Evolutionary conservation across 2,888 invertebrate species (phyloP).

Genomic region (Lasioglossum pauxillum): DNA sequence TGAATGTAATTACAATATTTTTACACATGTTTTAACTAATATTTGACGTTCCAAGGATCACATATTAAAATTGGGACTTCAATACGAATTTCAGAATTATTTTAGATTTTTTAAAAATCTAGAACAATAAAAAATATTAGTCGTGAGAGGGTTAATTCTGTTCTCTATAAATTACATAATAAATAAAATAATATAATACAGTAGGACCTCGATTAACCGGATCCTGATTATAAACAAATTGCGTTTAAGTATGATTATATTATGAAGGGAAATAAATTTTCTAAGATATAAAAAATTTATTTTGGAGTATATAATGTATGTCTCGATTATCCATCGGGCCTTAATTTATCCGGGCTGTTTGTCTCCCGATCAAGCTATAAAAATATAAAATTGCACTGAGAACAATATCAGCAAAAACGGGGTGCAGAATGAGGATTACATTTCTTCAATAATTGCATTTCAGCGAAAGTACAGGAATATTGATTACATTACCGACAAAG

Average conservation of each 20-base stretch:
- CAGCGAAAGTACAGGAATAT: background rate
- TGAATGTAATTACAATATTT: no score
- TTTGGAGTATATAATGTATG: no score
- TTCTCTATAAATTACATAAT: background rate
- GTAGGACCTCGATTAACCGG: no score
- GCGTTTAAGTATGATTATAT: no score
- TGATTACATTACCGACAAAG: background rate
- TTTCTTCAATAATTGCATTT: background rate
- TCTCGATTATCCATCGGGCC: no score
- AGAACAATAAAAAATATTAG: background rate
- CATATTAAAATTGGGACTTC: background rate
- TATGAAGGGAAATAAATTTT: no score
- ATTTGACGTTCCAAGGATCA: background rate
- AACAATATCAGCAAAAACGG: background rate
- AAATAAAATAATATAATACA: background rate
- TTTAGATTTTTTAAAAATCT: background rate
- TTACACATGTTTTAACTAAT: background rate
- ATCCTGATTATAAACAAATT: no score
- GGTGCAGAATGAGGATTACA: background rate
- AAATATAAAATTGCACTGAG: background rate
- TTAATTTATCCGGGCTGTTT: no score
- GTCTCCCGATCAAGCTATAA: no score
- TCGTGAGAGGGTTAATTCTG: background rate
- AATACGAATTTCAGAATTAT: background rate
- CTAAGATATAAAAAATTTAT: no score